phyloP scores from a whole-genome alignment of 2,888 invertebrate genomes.

The Eremobia ochroleuca region DNA sequence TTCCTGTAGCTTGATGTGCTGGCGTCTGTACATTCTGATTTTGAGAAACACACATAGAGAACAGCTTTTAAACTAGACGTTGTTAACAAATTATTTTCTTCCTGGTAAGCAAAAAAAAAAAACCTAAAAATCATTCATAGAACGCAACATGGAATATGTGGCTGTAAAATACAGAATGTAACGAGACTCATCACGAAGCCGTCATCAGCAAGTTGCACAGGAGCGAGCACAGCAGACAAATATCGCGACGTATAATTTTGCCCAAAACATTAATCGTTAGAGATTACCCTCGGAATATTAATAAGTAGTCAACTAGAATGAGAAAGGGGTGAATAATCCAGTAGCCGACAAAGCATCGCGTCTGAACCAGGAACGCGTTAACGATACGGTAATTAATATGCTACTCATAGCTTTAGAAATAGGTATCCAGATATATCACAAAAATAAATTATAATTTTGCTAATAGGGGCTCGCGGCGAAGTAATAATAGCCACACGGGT shows the following conservation, averaged over 20 bases:
- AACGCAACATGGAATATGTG: too few species aligned
- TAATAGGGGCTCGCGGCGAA: neutral
- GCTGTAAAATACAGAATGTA: too few species aligned
- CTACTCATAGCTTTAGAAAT: neutral
- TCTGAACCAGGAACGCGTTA: slow-evolving; percentile 85
- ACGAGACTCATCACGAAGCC: too few species aligned
- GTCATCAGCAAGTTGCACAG: neutral
- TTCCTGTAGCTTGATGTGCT: too few species aligned
- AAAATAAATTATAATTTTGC: neutral
- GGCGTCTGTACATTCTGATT: too few species aligned
- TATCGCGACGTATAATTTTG: slow-evolving; percentile 52
- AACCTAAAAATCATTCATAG: neutral
- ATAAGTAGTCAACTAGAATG: slow-evolving; percentile 87
- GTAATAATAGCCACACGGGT: too few species aligned
- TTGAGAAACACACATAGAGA: too few species aligned
- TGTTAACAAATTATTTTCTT: neutral
- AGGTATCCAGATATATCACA: neutral
- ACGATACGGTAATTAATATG: slow-evolving; percentile 89
- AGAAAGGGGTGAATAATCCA: slow-evolving; percentile 88
- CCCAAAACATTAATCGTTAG: slow-evolving; percentile 82
- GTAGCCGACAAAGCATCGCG: slow-evolving; percentile 78
- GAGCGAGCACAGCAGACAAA: neutral
- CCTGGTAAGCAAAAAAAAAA: neutral
- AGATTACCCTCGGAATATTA: slow-evolving; percentile 86
- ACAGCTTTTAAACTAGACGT: neutral